Evolutionary conservation across 2,797 vertebrate species (phyloP).

Genomic region (Meriones psammophilus): DNA sequence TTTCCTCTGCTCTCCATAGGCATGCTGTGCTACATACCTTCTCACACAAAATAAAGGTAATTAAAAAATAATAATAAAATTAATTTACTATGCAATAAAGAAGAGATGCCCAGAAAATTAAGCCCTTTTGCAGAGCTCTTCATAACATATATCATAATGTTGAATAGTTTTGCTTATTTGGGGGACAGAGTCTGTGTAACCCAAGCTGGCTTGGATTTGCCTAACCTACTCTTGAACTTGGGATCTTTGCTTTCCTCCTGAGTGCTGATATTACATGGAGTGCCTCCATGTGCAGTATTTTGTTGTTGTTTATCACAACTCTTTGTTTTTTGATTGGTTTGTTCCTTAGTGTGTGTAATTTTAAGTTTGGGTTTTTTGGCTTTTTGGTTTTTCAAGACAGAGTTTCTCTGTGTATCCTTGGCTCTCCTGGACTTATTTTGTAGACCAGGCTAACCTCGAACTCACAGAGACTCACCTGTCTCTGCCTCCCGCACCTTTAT

Average conservation of each 20-base stretch:
- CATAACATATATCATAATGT: constrained; percentile 33
- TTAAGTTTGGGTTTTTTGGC: no score
- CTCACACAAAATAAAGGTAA: neutral
- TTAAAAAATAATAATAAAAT: constrained; percentile 49
- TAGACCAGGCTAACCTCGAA: no score
- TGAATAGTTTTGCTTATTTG: neutral
- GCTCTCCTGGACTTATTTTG: neutral
- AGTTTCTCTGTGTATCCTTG: no score
- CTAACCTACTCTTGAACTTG: neutral
- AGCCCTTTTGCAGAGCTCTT: constrained; percentile 57
- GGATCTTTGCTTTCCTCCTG: neutral
- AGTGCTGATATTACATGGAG: no score
- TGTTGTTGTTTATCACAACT: no score
- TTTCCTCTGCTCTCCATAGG: neutral
- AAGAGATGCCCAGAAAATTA: constrained; percentile 23
- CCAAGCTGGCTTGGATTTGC: neutral
- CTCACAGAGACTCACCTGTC: no score
- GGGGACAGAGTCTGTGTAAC: neutral
- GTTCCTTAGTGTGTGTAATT: no score
- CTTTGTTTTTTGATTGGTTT: no score
- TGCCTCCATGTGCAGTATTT: no score
- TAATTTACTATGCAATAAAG: constrained; percentile 23
- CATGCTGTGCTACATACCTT: neutral
- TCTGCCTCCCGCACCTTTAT: no score
- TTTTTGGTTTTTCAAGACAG: no score